phyloP scores from a whole-genome alignment of 1,140 invertebrate species.

The Sycophaga agraensis region DNA sequence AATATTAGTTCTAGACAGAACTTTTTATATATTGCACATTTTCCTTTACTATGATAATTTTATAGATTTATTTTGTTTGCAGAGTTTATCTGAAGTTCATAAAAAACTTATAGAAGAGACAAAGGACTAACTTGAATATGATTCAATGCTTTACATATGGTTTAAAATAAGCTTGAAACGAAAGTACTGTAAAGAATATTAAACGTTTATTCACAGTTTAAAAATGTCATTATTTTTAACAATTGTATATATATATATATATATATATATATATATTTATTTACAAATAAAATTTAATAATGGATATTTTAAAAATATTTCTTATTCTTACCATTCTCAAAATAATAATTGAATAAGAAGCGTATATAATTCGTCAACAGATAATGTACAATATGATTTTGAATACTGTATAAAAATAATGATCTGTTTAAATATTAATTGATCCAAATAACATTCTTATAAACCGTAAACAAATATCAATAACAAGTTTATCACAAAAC shows the following conservation, averaged over 20 bases:
- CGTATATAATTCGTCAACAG: background rate
- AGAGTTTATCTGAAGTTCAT: constrained; percentile 57
- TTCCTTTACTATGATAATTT: background rate
- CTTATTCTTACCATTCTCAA: background rate
- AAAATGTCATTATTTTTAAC: background rate
- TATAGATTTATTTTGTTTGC: constrained; percentile 38
- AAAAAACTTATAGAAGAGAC: constrained; percentile 47
- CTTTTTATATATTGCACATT: no score
- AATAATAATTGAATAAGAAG: background rate
- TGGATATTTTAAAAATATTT: background rate
- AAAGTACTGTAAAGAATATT: background rate
- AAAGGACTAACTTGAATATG: constrained; percentile 11
- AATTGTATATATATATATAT: background rate
- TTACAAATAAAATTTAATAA: background rate
- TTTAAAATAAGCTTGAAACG: background rate
- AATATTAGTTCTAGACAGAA: no score
- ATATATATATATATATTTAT: background rate
- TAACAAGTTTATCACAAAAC: background rate
- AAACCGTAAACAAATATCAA: background rate
- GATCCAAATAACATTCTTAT: background rate
- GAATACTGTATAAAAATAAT: background rate
- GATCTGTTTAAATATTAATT: background rate
- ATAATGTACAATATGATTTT: background rate
- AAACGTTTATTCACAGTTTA: background rate
- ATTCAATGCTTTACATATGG: background rate